Base-by-base conservation (phyloP, 2,113 vertebrate genomes). In the Carassius auratus region DNA sequence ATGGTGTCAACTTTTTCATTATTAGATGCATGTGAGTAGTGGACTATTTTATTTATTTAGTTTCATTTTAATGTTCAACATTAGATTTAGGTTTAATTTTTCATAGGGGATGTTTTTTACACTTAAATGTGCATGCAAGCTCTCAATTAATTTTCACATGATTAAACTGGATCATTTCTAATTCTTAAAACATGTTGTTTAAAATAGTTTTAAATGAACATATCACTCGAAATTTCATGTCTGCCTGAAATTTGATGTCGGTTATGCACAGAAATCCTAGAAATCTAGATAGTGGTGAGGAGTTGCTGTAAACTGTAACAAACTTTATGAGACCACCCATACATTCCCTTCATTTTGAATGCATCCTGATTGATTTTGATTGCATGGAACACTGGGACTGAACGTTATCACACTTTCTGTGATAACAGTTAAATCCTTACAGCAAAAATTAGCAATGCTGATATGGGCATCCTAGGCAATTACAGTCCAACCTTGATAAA, bases 401-500 rank as follows among this genome's bases (percentile, higher is more conserved):
- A 14, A 26, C 13, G 5, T 48, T 75, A 75, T 75, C 73, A 23
- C 13, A 26, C 42, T 50, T 26, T n/a, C 5, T 2, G 21, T 42
- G 23, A 50, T 48, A 48, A 75, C 23, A 13, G 6, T 50, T n/a
- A 75, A 48, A 48, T 75, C 12, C 71, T 50, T 26, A 8, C 38
- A 50, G 73, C n/a, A 75, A 26, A 26, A 26, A 75, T 75, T 75
- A 75, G 73, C 42, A 23, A 50, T 75, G 42, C n/a, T 50, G 42
- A 75, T 75, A 48, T 14, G 42, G 42, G 3, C n/a, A 0, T 50
- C 42, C 45, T 23, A 23, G 23, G 71, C 71, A 75, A 75, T 75
- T 26, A 48, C 73, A 75, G 42, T n/a, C 73, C n/a, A 75, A 48
- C 12, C 5, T 48, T 75, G 73, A 75, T 75, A 75, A 75, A 23